Evolutionary conservation across 2,113 vertebrate genomes (phyloP).

Genomic region (Zosterops borbonicus): DNA sequence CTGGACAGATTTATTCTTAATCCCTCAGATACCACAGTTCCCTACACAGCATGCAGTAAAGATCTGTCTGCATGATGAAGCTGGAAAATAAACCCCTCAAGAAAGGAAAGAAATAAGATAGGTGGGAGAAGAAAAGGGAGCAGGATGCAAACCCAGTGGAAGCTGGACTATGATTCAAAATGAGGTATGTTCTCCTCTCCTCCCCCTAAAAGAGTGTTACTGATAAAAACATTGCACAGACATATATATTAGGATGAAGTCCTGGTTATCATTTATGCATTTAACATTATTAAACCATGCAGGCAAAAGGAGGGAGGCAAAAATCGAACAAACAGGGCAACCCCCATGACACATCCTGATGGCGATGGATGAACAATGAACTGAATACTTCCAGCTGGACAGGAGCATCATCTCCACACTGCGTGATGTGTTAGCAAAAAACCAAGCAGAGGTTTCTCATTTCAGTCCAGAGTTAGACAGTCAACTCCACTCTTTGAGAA

Average conservation of each 20-base stretch:
- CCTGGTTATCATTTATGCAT: slow-evolving; percentile 52
- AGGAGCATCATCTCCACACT: slow-evolving; percentile 13
- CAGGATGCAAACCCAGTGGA: neutral
- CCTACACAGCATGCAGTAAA: neutral
- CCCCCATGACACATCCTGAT: slow-evolving; percentile 28
- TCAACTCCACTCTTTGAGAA: neutral
- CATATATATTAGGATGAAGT: slow-evolving; percentile 10
- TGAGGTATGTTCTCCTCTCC: slow-evolving; percentile 20
- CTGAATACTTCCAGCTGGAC: slow-evolving; percentile 66
- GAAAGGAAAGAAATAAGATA: neutral
- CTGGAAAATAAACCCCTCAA: neutral
- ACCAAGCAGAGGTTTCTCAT: slow-evolving; percentile 41
- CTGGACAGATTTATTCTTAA: neutral
- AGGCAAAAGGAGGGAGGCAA: slow-evolving; percentile 37
- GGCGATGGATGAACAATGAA: slow-evolving; percentile 30
- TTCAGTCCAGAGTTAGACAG: neutral
- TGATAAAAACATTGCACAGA: slow-evolving; percentile 45
- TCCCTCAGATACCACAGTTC: neutral
- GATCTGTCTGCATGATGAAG: neutral
- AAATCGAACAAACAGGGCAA: slow-evolving; percentile 48
- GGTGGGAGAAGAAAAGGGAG: neutral
- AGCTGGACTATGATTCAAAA: slow-evolving; percentile 28
- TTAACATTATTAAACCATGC: slow-evolving; percentile 40
- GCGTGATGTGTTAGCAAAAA: slow-evolving; percentile 34
- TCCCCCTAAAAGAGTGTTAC: neutral